Conservation (phyloP, 2,113 vertebrate genomes). For the Halcyon senegalensis region DNA sequence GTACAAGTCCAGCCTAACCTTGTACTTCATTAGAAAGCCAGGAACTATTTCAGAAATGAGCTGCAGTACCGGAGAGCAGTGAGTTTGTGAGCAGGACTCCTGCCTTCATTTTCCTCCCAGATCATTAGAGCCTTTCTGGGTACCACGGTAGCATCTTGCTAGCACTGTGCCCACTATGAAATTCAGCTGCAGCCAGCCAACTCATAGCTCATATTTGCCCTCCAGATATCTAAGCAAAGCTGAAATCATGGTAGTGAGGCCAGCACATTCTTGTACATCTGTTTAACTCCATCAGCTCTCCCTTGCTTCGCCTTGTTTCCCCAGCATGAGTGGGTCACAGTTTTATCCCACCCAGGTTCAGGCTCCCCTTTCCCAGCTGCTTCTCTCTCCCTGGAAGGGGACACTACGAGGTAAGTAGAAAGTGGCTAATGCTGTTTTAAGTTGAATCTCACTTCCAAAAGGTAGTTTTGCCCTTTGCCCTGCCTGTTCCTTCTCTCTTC, state of each 20-base stretch:
- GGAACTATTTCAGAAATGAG: neutral
- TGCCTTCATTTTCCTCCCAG: neutral
- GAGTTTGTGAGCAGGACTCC: neutral
- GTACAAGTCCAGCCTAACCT: neutral
- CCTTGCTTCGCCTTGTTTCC: neutral
- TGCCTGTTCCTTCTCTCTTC: neutral
- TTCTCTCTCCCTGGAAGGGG: neutral
- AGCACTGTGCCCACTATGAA: neutral
- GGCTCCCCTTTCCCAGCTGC: rapidly evolving
- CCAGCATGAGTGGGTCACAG: neutral
- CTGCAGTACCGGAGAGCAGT: neutral
- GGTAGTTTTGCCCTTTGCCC: neutral
- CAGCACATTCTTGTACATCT: rapidly evolving
- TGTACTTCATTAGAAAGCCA: neutral
- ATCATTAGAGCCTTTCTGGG: neutral
- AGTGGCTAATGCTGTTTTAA: neutral
- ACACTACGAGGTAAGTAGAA: rapidly evolving
- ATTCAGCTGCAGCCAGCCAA: neutral
- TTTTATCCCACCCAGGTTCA: neutral
- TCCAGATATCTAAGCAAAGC: neutral
- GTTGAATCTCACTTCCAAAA: neutral
- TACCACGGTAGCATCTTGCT: neutral
- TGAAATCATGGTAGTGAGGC: neutral
- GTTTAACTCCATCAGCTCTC: neutral
- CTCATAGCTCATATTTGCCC: rapidly evolving